Evolutionary conservation across 2,113 vertebrate genomes (phyloP).

Genomic region (Glaucomys volans): DNA sequence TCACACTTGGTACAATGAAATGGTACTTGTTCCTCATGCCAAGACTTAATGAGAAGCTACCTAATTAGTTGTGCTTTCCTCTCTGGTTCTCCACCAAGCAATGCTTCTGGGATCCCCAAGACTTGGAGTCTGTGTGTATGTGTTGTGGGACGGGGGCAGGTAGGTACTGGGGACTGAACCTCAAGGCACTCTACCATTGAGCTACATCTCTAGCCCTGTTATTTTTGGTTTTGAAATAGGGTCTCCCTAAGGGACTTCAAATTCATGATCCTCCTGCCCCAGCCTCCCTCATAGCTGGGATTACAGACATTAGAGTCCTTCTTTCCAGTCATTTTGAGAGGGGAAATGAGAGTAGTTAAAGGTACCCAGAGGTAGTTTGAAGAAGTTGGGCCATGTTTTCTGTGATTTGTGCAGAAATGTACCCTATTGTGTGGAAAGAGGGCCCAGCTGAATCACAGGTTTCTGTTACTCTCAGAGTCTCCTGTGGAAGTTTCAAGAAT

Average conservation of each 20-base stretch:
- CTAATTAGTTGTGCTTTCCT: neutral
- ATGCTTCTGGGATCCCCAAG: neutral
- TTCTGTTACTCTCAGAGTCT: neutral
- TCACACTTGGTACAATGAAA: neutral
- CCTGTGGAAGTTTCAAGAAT: neutral
- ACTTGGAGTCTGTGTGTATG: neutral
- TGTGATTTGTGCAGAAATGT: neutral
- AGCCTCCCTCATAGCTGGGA: no score
- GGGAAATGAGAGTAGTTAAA: neutral
- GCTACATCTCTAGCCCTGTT: no score
- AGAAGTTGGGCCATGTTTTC: neutral
- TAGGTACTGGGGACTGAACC: no score
- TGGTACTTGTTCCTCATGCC: neutral
- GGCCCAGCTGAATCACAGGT: neutral
- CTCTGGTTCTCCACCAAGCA: neutral
- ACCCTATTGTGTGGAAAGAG: neutral
- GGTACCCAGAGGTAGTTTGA: neutral
- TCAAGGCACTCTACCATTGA: no score
- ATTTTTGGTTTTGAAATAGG: no score
- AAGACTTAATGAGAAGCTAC: neutral
- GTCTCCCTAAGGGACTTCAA: no score
- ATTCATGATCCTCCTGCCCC: no score
- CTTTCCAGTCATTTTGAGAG: neutral
- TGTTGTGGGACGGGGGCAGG: no score
- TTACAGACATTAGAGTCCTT: neutral